phyloP scores from a whole-genome alignment of 2,888 invertebrate genomes.

The Pyralis farinalis region DNA sequence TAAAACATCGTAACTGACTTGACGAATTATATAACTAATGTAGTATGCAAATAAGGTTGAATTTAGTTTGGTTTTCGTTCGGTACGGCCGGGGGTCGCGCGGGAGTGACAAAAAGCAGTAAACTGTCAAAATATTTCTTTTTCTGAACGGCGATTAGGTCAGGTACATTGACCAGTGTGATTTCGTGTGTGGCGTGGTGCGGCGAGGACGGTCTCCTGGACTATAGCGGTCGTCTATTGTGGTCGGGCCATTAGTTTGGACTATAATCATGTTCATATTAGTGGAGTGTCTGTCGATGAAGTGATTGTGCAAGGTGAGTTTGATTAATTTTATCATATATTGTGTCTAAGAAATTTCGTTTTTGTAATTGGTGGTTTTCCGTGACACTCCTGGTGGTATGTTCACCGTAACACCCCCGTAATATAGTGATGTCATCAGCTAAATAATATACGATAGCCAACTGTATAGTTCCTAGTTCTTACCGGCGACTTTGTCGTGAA shows the following conservation, averaged over 20 bases:
- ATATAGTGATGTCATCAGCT: too few relatives aligned
- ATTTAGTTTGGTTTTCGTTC: slow-evolving; percentile 16
- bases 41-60: neutral
- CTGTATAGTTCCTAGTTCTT: too few relatives aligned
- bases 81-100: slow-evolving; percentile 53
- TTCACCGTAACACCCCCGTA: too few relatives aligned
- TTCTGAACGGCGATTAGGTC: slow-evolving; percentile 45
- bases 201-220: slow-evolving; percentile 28
- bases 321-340: too few relatives aligned
- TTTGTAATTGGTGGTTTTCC: too few relatives aligned
- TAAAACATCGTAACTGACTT: slow-evolving; percentile 1
- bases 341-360: too few relatives aligned
- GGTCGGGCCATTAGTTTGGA: neutral
- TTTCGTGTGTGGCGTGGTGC: slow-evolving; percentile 38
- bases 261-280: neutral
- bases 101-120: slow-evolving; percentile 55
- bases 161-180: slow-evolving; percentile 57
- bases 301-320: too few relatives aligned
- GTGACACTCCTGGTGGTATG: too few relatives aligned
- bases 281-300: neutral
- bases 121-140: slow-evolving; percentile 68
- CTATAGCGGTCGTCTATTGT: neutral
- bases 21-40: neutral
- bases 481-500: too few relatives aligned
- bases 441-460: too few relatives aligned